Percentiles rank a stretch among this genome's conserved stretches.
Conservation (phyloP, 2,888 invertebrate genomes). For the Dasysyrphus tricinctus region DNA sequence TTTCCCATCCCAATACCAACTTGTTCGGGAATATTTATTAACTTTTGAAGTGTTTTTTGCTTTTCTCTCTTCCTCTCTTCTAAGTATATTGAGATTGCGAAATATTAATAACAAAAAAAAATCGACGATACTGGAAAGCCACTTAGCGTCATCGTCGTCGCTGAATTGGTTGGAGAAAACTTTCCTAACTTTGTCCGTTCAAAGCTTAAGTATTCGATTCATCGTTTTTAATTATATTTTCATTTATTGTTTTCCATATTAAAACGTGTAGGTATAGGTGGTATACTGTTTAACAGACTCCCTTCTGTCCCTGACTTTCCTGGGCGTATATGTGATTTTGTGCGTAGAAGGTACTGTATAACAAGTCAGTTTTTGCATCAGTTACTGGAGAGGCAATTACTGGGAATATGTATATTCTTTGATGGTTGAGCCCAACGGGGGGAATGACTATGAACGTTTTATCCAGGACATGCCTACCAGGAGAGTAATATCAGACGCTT, state of each 20-base stretch:
- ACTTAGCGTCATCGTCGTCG: constrained; percentile 25
- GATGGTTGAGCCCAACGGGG: neutral
- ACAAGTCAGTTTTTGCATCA: constrained; percentile 5
- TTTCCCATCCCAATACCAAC: neutral
- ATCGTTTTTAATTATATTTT: constrained; percentile 71
- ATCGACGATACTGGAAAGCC: constrained; percentile 12
- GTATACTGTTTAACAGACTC: neutral
- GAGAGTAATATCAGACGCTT: constrained; percentile 40
- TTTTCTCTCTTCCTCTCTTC: neutral
- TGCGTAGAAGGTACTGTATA: constrained; percentile 50
- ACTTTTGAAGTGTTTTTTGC: constrained; percentile 59
- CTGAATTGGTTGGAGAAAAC: constrained; percentile 33
- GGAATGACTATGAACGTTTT: neutral
- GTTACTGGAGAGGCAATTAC: constrained; percentile 44
- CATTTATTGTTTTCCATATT: constrained; percentile 59
- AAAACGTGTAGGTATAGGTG: too few species aligned
- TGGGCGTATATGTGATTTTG: constrained; percentile 43
- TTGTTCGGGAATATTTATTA: constrained; percentile 51
- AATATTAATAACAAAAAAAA: constrained; percentile 39
- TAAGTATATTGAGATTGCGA: constrained; percentile 5
- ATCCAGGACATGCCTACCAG: constrained; percentile 29
- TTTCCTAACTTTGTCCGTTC: constrained; percentile 64
- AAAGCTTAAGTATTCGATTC: constrained; percentile 65
- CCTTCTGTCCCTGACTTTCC: neutral
- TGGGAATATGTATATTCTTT: constrained; percentile 22